Conservation (phyloP, 1,140 invertebrate species). For the Orchestia grillus region DNA sequence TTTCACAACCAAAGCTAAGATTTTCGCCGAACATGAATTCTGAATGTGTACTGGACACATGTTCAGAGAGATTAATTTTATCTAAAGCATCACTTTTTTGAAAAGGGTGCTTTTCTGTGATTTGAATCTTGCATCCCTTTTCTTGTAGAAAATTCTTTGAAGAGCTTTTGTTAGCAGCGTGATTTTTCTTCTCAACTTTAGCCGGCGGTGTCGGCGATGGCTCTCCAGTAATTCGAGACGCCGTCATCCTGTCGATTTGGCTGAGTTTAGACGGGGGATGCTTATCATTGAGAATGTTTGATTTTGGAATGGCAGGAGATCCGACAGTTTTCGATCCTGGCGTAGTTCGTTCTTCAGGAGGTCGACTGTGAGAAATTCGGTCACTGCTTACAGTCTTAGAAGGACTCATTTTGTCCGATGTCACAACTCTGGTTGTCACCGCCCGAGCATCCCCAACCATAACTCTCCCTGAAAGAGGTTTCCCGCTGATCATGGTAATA, state of each 20-base stretch:
- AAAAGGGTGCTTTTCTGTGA: background rate
- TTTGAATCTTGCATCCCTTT: background rate
- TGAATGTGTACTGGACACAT: background rate
- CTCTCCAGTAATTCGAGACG: background rate
- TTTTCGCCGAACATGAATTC: background rate
- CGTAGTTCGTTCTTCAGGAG: conserved; percentile 23
- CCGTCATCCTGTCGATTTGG: conserved; percentile 45
- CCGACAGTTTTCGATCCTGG: background rate
- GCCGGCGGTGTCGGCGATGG: background rate
- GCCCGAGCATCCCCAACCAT: conserved; percentile 25
- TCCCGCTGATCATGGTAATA: conserved; percentile 41
- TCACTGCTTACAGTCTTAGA: background rate
- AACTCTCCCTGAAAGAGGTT: conserved; percentile 33
- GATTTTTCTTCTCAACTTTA: background rate
- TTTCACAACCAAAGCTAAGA: conserved; percentile 2
- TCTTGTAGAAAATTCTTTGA: background rate
- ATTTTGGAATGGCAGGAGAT: background rate
- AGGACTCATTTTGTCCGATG: background rate
- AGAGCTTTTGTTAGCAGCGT: background rate
- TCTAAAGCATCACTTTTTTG: background rate
- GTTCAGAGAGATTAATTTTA: background rate
- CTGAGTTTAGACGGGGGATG: conserved; percentile 29
- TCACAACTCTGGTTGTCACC: background rate
- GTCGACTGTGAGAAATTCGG: background rate
- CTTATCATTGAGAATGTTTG: background rate